Evolutionary conservation across 2,113 vertebrate genomes (phyloP).

Genomic region (Egretta garzetta): DNA sequence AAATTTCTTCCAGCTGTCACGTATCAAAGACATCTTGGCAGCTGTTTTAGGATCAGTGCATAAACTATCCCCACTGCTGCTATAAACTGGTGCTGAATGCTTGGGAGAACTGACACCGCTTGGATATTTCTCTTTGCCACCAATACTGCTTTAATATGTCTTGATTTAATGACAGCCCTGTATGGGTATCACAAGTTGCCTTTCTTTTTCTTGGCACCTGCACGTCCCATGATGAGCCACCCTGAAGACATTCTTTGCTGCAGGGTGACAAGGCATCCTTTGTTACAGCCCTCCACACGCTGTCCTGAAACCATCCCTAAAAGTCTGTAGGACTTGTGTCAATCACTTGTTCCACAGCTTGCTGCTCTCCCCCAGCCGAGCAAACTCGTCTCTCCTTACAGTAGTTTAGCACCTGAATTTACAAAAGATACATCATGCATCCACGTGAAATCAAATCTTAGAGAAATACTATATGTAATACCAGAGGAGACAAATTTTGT

Average conservation of each 20-base stretch:
- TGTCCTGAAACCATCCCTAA: neutral
- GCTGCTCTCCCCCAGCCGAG: neutral
- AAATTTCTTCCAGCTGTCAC: slow-evolving; percentile 19
- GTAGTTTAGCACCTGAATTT: neutral
- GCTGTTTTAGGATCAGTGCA: slow-evolving; percentile 1
- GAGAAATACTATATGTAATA: neutral
- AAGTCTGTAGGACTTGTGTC: neutral
- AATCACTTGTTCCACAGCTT: neutral
- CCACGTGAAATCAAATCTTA: accelerated
- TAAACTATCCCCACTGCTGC: neutral
- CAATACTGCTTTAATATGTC: neutral
- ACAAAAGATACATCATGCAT: neutral
- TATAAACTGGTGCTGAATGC: neutral
- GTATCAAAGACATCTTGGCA: slow-evolving; percentile 31
- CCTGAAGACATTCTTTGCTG: neutral
- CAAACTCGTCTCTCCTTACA: neutral
- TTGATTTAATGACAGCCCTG: neutral
- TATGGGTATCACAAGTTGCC: neutral
- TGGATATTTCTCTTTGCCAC: neutral
- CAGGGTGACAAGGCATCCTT: neutral
- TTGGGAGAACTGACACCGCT: neutral
- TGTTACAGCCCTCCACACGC: neutral
- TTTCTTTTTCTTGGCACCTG: neutral
- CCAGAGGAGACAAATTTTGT: neutral
- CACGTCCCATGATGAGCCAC: neutral